These are phyloP conservation scores for Collichthys lucidus DNA, from an alignment of 2,113 vertebrate species.

Conservation along the genomic window DNA sequence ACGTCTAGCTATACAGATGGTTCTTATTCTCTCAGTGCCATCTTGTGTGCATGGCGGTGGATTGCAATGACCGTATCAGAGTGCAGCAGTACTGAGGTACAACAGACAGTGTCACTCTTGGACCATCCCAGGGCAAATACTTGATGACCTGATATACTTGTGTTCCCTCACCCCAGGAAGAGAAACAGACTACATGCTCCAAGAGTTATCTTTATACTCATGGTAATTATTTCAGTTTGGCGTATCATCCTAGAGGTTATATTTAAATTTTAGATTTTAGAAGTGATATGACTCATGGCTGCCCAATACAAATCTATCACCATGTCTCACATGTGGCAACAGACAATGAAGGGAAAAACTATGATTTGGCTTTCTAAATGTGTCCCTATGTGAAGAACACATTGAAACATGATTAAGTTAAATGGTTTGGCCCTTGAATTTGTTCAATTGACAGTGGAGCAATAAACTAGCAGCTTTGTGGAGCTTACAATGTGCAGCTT, in stretches of 20 bases:
- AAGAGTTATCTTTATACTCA: not conserved
- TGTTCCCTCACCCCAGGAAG: too few relatives aligned
- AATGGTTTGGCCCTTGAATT: not conserved
- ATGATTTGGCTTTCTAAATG: not conserved
- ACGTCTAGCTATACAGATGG: not conserved
- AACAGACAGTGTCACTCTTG: conserved; percentile 69
- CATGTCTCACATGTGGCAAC: too few relatives aligned
- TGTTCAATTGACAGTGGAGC: not conserved
- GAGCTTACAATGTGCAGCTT: not conserved
- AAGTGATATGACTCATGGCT: not conserved
- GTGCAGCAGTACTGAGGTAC: conserved; percentile 55
- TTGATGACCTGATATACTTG: not conserved
- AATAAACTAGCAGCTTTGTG: not conserved
- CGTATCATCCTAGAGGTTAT: not conserved
- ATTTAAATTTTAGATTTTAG: not conserved
- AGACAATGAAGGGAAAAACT: not conserved
- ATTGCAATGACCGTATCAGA: conserved; percentile 36
- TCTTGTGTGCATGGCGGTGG: conserved; percentile 48
- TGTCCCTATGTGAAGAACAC: not conserved
- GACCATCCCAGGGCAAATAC: conserved; percentile 18
- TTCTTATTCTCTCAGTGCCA: conserved; percentile 56
- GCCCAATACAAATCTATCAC: not conserved
- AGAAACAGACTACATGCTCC: too few relatives aligned
- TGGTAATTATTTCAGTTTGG: not conserved
- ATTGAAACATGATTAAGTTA: not conserved